Evolutionary conservation across 2,888 invertebrate genomes (phyloP).

Genomic region (Tetragnatha montana): DNA sequence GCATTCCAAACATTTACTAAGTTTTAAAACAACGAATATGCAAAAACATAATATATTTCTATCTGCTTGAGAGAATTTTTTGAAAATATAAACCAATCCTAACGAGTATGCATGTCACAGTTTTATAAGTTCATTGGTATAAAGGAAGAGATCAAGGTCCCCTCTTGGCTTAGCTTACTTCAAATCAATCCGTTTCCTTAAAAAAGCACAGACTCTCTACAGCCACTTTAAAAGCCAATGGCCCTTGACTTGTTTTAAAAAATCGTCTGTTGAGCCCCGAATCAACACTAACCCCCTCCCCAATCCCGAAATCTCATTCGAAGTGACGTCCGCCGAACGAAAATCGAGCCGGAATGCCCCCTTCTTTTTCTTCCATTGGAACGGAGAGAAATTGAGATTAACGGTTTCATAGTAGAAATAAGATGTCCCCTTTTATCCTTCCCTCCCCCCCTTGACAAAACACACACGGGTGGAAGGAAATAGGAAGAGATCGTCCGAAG

Average conservation of each 20-base stretch:
- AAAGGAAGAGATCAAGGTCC: no score
- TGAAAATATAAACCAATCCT: no score
- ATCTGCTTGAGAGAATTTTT: no score
- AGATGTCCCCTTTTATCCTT: conserved; percentile 17
- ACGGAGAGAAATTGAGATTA: conserved; percentile 30
- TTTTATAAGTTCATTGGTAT: no score
- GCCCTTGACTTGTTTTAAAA: neutral
- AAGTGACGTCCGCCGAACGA: conserved; percentile 18
- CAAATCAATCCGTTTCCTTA: no score
- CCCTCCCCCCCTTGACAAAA: conserved; percentile 5
- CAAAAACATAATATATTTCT: no score
- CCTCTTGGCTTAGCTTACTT: no score
- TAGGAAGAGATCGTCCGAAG: neutral
- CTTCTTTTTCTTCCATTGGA: neutral
- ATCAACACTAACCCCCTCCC: neutral
- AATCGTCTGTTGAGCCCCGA: neutral
- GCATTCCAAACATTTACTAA: no score
- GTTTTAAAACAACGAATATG: no score
- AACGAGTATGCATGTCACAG: no score
- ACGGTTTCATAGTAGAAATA: conserved; percentile 20
- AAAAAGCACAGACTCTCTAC: neutral
- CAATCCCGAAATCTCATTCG: conserved; percentile 22
- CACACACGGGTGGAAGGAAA: neutral
- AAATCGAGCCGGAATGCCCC: neutral
- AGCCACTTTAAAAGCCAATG: no score